Evolutionary conservation across 2,888 invertebrate species (phyloP).

Genomic region (Dicyrtoma fusca): DNA sequence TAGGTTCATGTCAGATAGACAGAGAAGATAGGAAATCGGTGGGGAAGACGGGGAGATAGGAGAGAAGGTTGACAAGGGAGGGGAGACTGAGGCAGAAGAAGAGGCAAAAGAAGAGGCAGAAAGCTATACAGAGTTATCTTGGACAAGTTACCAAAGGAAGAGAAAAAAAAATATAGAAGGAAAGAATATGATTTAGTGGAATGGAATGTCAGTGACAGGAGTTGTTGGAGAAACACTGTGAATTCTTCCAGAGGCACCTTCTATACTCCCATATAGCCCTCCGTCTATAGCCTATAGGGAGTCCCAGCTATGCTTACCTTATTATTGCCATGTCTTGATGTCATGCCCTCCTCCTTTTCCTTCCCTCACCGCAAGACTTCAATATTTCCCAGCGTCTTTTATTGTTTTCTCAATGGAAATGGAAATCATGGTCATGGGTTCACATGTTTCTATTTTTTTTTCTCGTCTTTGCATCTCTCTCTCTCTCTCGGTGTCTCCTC

Average conservation of each 20-base stretch:
- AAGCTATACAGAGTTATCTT: no score
- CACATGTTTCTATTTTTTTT: no score
- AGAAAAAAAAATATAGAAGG: neutral
- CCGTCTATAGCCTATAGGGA: neutral
- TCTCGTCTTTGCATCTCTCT: no score
- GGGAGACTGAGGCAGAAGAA: neutral
- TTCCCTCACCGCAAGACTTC: no score
- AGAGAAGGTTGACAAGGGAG: slow-evolving; percentile 61
- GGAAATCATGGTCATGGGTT: no score
- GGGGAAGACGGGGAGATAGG: slow-evolving; percentile 45
- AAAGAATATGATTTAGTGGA: slow-evolving; percentile 14
- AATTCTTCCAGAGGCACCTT: neutral
- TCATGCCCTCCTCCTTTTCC: no score
- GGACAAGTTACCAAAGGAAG: no score
- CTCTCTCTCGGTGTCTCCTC: neutral
- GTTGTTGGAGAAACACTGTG: slow-evolving; percentile 5
- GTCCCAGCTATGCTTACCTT: neutral
- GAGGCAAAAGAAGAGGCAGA: neutral
- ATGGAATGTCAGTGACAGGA: slow-evolving; percentile 17
- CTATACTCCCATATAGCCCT: neutral
- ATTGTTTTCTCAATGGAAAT: no score
- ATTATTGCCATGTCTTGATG: no score
- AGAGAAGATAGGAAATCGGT: no score
- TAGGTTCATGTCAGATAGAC: no score
- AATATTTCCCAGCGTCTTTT: no score